Evolutionary conservation across 1,140 invertebrate genomes (phyloP).

Genomic region (Saxidomus purpurata): DNA sequence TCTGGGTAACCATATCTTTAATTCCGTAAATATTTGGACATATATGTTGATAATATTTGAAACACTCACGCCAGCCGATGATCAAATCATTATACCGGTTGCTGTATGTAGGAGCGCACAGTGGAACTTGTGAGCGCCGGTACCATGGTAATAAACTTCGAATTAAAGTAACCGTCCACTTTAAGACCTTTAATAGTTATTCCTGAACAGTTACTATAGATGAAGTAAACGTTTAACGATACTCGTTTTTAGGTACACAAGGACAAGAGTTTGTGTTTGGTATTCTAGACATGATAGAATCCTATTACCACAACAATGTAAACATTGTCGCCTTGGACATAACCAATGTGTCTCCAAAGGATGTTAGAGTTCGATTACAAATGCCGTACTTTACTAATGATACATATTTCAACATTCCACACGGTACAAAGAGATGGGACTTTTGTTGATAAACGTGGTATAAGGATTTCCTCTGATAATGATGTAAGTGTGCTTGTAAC

Average conservation of each 20-base stretch:
- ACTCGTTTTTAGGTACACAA: background rate
- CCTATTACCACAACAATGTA: background rate
- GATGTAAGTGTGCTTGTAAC: conserved; percentile 14
- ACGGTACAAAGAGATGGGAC: background rate
- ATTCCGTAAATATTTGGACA: too few species aligned
- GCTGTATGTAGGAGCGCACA: too few species aligned
- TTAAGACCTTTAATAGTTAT: too few species aligned
- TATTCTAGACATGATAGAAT: background rate
- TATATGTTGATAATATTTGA: too few species aligned
- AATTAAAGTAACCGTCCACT: too few species aligned
- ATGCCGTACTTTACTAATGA: background rate
- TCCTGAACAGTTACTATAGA: too few species aligned
- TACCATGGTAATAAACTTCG: too few species aligned
- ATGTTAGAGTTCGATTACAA: background rate
- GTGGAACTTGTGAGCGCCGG: too few species aligned
- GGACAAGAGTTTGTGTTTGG: conserved; percentile 7
- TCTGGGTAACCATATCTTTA: too few species aligned
- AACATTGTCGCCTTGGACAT: background rate
- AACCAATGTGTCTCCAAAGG: conserved; percentile 15
- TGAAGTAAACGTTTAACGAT: background rate
- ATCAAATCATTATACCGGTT: too few species aligned
- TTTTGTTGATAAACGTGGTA: conserved; percentile 2
- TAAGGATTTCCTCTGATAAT: background rate
- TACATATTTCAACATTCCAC: background rate
- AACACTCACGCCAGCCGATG: too few species aligned